Evolutionary conservation across 2,797 vertebrate species (phyloP).

Genomic region (Epinephelus coioides): DNA sequence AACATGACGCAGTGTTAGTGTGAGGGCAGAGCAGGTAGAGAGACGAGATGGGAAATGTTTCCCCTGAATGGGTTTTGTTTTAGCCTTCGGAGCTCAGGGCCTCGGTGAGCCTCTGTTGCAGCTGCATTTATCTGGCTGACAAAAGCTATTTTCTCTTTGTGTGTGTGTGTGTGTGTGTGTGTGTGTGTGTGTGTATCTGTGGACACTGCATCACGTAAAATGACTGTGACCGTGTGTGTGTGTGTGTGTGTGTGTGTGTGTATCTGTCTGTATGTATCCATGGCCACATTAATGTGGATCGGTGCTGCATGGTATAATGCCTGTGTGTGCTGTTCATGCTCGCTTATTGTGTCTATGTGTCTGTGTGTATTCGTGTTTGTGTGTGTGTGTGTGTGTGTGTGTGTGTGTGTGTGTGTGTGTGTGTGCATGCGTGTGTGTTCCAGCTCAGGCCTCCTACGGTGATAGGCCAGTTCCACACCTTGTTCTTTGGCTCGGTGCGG

Average conservation of each 20-base stretch:
- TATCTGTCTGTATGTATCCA: not conserved
- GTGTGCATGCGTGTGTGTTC: conserved; percentile 58
- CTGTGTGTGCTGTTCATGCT: not conserved
- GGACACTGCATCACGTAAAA: too few relatives aligned
- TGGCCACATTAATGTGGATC: not conserved
- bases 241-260: not conserved
- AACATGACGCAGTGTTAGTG: not conserved
- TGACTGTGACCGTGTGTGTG: not conserved
- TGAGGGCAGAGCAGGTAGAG: not conserved
- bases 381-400: not conserved
- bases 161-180: conserved; percentile 12
- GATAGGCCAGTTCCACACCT: conserved; percentile 93
- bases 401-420: not conserved
- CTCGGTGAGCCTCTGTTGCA: conserved; percentile 15
- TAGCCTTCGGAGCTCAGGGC: conserved; percentile 41
- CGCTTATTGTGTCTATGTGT: not conserved
- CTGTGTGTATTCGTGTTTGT: not conserved
- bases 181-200: not conserved
- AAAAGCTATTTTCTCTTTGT: conserved; percentile 59
- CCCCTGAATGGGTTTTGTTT: conserved; percentile 55
- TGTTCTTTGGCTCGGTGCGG: conserved; percentile 92
- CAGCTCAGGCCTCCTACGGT: conserved; percentile 92
- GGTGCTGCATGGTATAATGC: not conserved
- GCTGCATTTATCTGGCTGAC: conserved; percentile 61
- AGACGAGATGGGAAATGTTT: conserved; percentile 27